Evolutionary conservation across 2,888 invertebrate genomes (phyloP).

Genomic region (Meliscaeva auricollis): DNA sequence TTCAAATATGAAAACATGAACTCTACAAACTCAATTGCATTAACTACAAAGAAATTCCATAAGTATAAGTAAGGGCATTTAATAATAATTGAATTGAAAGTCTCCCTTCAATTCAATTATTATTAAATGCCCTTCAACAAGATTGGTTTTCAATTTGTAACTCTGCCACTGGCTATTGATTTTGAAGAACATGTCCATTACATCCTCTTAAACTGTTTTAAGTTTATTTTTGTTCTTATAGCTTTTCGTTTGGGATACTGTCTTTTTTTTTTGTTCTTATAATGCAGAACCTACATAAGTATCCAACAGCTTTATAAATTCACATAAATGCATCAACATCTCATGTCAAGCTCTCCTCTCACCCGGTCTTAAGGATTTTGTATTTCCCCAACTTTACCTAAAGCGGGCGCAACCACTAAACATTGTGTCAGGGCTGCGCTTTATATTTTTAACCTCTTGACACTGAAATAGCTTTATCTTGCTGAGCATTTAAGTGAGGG

Average conservation of each 20-base stretch:
- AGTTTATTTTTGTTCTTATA: neutral
- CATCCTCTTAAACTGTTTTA: slow-evolving; percentile 37
- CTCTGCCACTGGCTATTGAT: slow-evolving; percentile 41
- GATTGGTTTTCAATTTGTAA: slow-evolving; percentile 47
- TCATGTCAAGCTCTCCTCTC: slow-evolving; percentile 31
- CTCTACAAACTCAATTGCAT: neutral
- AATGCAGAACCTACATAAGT: slow-evolving; percentile 34
- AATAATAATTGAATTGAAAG: too few relatives aligned
- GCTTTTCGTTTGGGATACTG: neutral
- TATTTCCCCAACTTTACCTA: slow-evolving; percentile 15
- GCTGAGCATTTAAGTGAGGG: slow-evolving; percentile 23
- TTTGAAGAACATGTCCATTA: slow-evolving; percentile 46
- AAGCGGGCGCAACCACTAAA: neutral
- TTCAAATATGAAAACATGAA: too few relatives aligned
- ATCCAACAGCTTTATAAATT: slow-evolving; percentile 27
- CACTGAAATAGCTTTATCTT: slow-evolving; percentile 70
- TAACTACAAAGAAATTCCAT: neutral
- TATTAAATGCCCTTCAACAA: slow-evolving; percentile 1
- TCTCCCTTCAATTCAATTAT: slow-evolving; percentile 40
- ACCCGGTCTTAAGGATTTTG: slow-evolving; percentile 28
- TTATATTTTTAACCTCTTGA: slow-evolving; percentile 63
- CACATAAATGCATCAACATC: slow-evolving; percentile 29
- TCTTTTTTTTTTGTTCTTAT: neutral
- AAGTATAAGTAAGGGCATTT: too few relatives aligned
- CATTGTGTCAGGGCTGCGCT: slow-evolving; percentile 55